Percentiles rank a stretch among this genome's conserved stretches.
phyloP scores from a whole-genome alignment of 2,888 invertebrate genomes.

The Sarcophaga rosellei region DNA sequence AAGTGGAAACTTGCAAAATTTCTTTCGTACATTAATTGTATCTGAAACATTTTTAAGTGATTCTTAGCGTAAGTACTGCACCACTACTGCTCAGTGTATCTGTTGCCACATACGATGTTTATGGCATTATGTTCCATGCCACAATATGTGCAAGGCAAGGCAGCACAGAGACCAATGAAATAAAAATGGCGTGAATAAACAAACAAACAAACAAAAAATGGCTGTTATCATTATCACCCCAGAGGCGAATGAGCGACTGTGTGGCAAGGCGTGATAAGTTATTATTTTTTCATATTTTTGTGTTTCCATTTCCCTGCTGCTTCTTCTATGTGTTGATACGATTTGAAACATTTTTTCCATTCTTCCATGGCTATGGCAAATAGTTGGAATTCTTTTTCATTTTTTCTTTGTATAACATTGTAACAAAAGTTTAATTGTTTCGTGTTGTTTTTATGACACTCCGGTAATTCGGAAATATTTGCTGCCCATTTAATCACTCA shows the following conservation, averaged over 20 bases:
- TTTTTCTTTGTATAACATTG: background rate
- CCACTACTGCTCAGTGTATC: background rate
- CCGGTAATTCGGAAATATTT: slow-evolving; percentile 47
- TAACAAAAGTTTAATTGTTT: slow-evolving; percentile 55
- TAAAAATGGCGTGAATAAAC: slow-evolving; percentile 64
- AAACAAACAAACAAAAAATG: slow-evolving; percentile 44
- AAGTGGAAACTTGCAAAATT: background rate
- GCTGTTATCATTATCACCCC: slow-evolving; percentile 62
- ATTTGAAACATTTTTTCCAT: background rate
- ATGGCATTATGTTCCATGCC: background rate
- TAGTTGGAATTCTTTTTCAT: background rate
- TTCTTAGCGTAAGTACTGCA: background rate
- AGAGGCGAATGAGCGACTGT: slow-evolving; percentile 53
- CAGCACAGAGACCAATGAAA: slow-evolving; percentile 12
- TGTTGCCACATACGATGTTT: background rate
- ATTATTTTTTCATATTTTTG: slow-evolving; percentile 50
- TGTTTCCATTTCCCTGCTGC: background rate
- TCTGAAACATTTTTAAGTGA: background rate
- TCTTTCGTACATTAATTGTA: slow-evolving; percentile 9
- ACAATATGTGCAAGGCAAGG: background rate
- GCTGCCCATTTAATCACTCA: slow-evolving; percentile 12
- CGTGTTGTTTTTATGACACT: slow-evolving; percentile 52
- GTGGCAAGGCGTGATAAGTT: slow-evolving; percentile 55
- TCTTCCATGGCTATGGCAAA: background rate
- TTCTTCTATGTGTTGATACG: background rate